Base-by-base conservation (phyloP, 1,140 invertebrate genomes). In the Drepana arcuata region DNA sequence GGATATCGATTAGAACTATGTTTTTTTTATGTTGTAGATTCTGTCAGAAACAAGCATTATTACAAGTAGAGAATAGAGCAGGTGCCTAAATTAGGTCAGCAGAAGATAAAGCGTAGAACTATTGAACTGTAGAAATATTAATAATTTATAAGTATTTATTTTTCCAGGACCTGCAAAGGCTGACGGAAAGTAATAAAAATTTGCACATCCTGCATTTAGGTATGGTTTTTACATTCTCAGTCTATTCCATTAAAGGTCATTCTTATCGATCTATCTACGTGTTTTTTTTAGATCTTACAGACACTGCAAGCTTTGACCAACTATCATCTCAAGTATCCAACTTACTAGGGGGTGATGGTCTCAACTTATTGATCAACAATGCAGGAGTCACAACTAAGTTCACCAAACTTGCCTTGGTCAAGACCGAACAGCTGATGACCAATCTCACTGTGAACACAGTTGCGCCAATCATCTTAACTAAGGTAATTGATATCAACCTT, bases 321-420 rank as follows among this genome's bases (percentile, higher is more conserved):
- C 59, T 94, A 6, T 74, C 87, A 0, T 67, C 86, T 9, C 50
- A 87, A 47, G 86, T 95, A 0, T 48, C 61, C 2, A 51, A 86
- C 41, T 79, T 89, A 23, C 86, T 93, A 1, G 87, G 89, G 29
- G 84, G 88, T 7, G 60, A 84, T 30, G 94, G 94, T 2, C 73
- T 96, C 0, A 95, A 95, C 74, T 84, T 95, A 12, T 79, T 97
- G 0, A 89, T 96, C 25, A 96, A 96, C 62, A 96, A 95, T 85
- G 94, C 94, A 24, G 94, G 93, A 9, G 80, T 92, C 13, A 85
- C 89, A 1, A 87, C 90, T 1, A 93, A 91, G 69, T 94, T 90
- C 39, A 88, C 90, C 1, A 85, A 92, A 28, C 80, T 96, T 2
- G 83, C 85, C 12, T 66, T 89, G 7, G 89, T 93, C 0, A 91